These are phyloP conservation scores for Sphenodon punctatus DNA, from an alignment of 2,797 vertebrate species.

Conservation along the genomic window DNA sequence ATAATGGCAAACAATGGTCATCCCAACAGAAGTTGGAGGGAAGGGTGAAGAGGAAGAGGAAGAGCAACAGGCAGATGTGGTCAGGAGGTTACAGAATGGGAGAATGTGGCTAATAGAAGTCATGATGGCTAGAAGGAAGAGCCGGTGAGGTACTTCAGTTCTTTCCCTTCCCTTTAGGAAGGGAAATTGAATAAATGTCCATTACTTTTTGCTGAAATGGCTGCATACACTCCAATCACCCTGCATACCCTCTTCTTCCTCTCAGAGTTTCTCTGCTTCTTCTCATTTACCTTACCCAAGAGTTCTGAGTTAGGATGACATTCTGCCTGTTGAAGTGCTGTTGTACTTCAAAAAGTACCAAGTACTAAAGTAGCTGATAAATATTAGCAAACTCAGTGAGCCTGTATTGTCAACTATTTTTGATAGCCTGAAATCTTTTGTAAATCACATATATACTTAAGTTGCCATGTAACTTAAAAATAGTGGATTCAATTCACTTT, in stretches of 20 bases:
- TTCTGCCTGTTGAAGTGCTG: background rate
- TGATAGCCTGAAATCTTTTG: slow-evolving; percentile 19
- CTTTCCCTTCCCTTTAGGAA: too few relatives aligned
- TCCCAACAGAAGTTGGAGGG: too few relatives aligned
- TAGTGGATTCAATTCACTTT: background rate
- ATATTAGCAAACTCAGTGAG: background rate
- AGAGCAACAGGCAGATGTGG: too few relatives aligned
- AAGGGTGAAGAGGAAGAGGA: too few relatives aligned
- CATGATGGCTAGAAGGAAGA: too few relatives aligned
- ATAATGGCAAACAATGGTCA: background rate
- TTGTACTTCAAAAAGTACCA: background rate
- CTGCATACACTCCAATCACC: background rate
- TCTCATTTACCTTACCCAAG: background rate
- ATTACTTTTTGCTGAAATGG: background rate
- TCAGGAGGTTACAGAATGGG: too few relatives aligned
- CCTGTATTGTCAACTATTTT: background rate
- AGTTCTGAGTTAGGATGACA: slow-evolving; percentile 1
- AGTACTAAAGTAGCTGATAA: background rate
- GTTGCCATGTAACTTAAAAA: slow-evolving; percentile 41
- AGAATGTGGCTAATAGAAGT: too few relatives aligned
- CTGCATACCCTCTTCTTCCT: background rate
- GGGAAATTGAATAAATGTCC: background rate
- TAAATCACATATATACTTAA: background rate
- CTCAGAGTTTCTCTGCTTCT: background rate
- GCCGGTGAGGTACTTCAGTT: too few relatives aligned